Evolutionary conservation across 2,113 vertebrate genomes (phyloP).

Genomic region (Trachemys scripta): DNA sequence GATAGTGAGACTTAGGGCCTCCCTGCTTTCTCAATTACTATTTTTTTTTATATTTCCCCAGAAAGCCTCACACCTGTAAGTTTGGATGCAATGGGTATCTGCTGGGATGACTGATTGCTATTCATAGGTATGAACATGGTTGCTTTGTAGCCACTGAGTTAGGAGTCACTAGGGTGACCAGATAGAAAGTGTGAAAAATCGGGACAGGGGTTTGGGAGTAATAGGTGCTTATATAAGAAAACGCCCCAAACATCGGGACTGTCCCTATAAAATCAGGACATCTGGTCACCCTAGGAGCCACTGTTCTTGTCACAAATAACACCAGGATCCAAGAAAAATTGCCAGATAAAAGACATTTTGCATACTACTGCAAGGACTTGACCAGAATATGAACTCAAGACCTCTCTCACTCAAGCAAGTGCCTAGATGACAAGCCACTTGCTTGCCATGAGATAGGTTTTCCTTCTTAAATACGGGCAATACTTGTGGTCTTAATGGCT

Average conservation of each 20-base stretch:
- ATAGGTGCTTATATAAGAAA: no score
- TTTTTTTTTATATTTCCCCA: neutral
- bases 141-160: neutral
- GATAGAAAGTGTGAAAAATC: no score
- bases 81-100: neutral
- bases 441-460: neutral
- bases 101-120: neutral
- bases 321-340: no score
- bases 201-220: no score
- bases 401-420: neutral
- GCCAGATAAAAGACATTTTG: neutral
- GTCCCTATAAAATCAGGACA: no score
- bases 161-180: no score
- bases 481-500: neutral
- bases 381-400: neutral
- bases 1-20: neutral
- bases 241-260: no score
- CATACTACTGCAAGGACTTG: neutral
- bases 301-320: neutral
- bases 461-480: neutral
- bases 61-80: neutral
- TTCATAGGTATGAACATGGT: neutral
- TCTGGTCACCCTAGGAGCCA: no score
- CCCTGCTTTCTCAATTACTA: no score
- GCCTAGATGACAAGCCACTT: neutral